These are phyloP conservation scores for Eufriesea mexicana DNA, from an alignment of 1,140 invertebrate species.

Conservation along the genomic window DNA sequence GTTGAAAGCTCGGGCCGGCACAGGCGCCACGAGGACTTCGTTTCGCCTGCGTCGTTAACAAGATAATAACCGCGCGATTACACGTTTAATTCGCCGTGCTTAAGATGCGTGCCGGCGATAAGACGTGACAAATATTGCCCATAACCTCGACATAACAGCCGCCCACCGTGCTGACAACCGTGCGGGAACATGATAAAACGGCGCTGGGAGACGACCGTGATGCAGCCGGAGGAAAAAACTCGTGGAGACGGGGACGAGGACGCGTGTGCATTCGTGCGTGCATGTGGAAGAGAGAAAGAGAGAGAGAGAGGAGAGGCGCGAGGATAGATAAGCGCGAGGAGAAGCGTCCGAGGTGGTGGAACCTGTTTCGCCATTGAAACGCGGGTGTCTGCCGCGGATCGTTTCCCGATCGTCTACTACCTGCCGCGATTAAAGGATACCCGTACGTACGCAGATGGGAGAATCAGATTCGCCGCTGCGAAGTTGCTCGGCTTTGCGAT, in stretches of 20 bases:
- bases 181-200: constrained; percentile 49
- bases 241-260: neutral
- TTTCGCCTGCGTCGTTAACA: constrained; percentile 72
- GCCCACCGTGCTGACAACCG: constrained; percentile 70
- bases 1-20: neutral
- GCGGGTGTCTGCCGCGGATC: constrained; percentile 39
- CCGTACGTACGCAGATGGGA: neutral
- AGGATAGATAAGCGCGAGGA: constrained; percentile 48
- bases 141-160: constrained; percentile 72
- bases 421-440: constrained; percentile 34
- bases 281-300: constrained; percentile 15
- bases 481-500: neutral
- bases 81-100: constrained; percentile 75
- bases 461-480: neutral
- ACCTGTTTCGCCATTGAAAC: constrained; percentile 72
- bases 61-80: constrained; percentile 79
- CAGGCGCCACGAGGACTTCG: constrained; percentile 5
- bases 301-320: constrained; percentile 19
- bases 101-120: constrained; percentile 76
- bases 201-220: neutral
- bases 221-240: constrained; percentile 16
- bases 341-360: constrained; percentile 41
- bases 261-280: constrained; percentile 42
- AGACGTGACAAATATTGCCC: constrained; percentile 79
- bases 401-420: constrained; percentile 43